Evolutionary conservation across 2,113 vertebrate species (phyloP).

Genomic region (Ptilonorhynchus violaceus): DNA sequence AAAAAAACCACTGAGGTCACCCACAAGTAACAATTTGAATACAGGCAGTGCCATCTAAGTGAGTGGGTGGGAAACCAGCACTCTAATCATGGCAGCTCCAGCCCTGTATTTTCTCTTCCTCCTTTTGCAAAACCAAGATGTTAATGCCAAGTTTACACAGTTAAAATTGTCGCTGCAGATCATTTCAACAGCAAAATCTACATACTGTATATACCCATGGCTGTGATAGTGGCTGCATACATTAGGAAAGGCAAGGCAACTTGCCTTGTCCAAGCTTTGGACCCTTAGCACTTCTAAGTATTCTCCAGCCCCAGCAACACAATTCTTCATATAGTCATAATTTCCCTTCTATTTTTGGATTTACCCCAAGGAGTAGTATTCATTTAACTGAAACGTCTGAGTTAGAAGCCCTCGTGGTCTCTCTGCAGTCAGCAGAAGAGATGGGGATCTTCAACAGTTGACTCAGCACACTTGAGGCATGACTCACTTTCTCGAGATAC

Average conservation of each 20-base stretch:
- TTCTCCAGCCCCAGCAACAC: background rate
- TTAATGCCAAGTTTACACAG: background rate
- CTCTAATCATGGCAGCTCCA: background rate
- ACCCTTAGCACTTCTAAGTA: background rate
- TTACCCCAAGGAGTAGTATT: background rate
- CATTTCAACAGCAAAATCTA: background rate
- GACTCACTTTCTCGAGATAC: constrained; percentile 38
- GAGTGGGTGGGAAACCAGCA: background rate
- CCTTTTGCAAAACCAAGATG: background rate
- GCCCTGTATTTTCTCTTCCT: background rate
- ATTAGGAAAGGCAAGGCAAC: background rate
- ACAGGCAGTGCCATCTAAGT: background rate
- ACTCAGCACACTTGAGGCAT: background rate
- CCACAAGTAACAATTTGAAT: background rate
- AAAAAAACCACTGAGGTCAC: background rate
- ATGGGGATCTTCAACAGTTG: background rate
- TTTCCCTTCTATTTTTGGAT: background rate
- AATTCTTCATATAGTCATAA: background rate
- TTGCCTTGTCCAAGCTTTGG: background rate
- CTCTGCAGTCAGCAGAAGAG: background rate
- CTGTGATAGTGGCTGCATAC: background rate
- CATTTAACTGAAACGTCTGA: background rate
- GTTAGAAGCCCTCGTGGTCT: background rate
- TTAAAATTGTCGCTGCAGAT: background rate
- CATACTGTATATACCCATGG: background rate